Evolutionary conservation across 2,797 vertebrate genomes (phyloP).

Genomic region (Gobionotothen gibberifrons): DNA sequence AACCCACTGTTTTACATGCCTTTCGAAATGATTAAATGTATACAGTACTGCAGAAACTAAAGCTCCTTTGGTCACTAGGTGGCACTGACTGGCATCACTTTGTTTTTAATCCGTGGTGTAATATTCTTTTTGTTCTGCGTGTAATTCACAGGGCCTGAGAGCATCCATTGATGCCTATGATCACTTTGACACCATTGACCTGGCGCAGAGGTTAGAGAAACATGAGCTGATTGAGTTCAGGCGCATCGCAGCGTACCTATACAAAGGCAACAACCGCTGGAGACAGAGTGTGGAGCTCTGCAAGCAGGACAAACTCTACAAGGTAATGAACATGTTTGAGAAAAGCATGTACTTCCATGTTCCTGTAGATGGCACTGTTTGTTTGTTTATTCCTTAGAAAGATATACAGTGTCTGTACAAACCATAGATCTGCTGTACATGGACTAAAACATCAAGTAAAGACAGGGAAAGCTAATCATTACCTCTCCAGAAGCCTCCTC

Average conservation of each 20-base stretch:
- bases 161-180: constrained; percentile 93
- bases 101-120: neutral
- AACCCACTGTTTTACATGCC: neutral
- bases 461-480: neutral
- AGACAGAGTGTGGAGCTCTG: constrained; percentile 95
- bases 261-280: constrained; percentile 93
- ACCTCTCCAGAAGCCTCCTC: too few species aligned
- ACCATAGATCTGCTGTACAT: neutral
- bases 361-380: constrained; percentile 49
- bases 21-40: neutral
- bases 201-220: constrained; percentile 92
- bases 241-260: constrained; percentile 91
- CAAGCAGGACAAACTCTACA: constrained; percentile 93
- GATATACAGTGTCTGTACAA: neutral
- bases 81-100: neutral
- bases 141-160: constrained; percentile 86
- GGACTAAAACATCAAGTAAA: neutral
- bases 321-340: constrained; percentile 62
- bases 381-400: neutral
- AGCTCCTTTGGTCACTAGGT: constrained; percentile 16
- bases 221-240: constrained; percentile 93
- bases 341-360: neutral
- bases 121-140: constrained; percentile 16
- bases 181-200: constrained; percentile 91
- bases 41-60: neutral